Evolutionary conservation across 2,888 invertebrate genomes (phyloP), one percentile per base, ranked within the genome.

Genomic region (Melieria picta): DNA sequence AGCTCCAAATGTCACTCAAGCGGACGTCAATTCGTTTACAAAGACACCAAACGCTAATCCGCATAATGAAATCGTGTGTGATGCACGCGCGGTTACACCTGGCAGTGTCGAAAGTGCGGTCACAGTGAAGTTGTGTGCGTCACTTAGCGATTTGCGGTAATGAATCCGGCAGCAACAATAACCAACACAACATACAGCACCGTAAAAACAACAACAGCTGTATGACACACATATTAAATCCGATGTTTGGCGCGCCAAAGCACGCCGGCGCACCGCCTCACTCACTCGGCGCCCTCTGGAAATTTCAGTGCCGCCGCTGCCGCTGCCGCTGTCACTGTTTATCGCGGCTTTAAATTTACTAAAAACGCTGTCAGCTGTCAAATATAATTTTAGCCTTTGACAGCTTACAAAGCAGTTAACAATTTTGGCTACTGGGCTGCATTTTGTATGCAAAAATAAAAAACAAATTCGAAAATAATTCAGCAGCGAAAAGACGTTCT

Each of bases 391-490:
- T 52, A 62, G 42, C 9, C 50, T 65, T 72, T 72, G 72, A 72
- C 69, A 72, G 72, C 13, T 69, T 61, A 69, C 65, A 72, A 72
- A 68, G 69, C 72, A 65, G 72, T 65, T 72, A 69, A 61, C 69
- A 72, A 52, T 72, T 72, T 72, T 64, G 65, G 69, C 72, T 72
- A 72, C 72, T 69, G 69, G 50, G 30, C 65, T 72, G 72, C 58
- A 62, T 56, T 66, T 45, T 30, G 30, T 30, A 30, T 30, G 30
- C 30, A 30, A 30, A 30, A 30, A 30, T 30, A 30, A 2, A 30
- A 30, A 30, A 30, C 30, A 30, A 30, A 30, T 30, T 30, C 2
- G 30, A 30, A 30, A 1, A 30, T 30, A 30, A 30, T 30, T 30
- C 30, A 30, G 30, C 30, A 30, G 30, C 30, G 2, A 30, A 30